These are phyloP conservation scores for Ichneumoninae sp. DNA, from an alignment of 2,888 invertebrate genomes.

Conservation along the genomic window DNA sequence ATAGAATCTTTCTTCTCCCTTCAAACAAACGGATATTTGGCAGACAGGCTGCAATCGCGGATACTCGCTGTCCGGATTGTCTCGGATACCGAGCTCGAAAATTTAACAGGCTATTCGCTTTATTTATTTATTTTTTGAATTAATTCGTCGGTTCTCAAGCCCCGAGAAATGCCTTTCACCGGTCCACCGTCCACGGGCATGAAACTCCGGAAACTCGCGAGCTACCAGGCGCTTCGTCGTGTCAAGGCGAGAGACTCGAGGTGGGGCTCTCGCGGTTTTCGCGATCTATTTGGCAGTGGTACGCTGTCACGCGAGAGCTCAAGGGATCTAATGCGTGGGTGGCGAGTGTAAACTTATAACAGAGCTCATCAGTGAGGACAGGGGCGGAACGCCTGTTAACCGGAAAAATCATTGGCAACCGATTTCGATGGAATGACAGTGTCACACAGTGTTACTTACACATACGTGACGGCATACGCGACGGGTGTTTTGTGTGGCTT, in stretches of 20 bases:
- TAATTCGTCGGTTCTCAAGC: not conserved
- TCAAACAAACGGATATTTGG: not conserved
- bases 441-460: conserved; percentile 8
- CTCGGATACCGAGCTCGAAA: not conserved
- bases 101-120: not conserved
- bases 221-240: conserved; percentile 15
- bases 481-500: conserved; percentile 57
- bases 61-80: not conserved
- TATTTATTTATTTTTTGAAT: conserved; percentile 4
- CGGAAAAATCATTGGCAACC: conserved; percentile 74
- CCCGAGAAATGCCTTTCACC: conserved; percentile 13
- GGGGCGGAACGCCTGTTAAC: conserved; percentile 15
- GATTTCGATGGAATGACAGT: conserved; percentile 66
- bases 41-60: not conserved
- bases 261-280: conserved; percentile 8
- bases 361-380: conserved; percentile 43
- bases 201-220: conserved; percentile 5
- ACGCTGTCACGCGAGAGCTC: conserved; percentile 23
- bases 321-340: conserved; percentile 24
- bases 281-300: conserved; percentile 32
- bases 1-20: not conserved
- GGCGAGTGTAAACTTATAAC: conserved; percentile 28
- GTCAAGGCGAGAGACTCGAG: conserved; percentile 16
- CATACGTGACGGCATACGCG: conserved; percentile 13
- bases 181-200: not conserved